Conservation (phyloP, 2,888 invertebrate species). For the Homarus gammarus region DNA sequence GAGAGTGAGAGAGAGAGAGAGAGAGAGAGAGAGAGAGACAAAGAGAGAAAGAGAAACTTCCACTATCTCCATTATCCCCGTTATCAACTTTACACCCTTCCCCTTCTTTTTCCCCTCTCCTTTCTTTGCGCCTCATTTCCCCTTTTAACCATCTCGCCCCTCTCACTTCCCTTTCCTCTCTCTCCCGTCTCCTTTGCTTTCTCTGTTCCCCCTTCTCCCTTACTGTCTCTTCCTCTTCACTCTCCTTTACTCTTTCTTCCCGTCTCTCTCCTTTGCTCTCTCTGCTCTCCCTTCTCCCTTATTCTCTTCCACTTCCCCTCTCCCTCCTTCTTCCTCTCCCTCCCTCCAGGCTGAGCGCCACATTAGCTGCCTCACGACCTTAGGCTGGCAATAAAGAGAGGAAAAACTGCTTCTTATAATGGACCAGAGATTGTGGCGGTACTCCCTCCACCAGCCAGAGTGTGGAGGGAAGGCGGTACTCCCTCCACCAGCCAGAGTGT, state of each 20-base stretch:
- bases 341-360: neutral
- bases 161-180: neutral
- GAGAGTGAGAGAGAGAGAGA: neutral
- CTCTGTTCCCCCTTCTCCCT: neutral
- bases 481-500: neutral
- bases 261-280: neutral
- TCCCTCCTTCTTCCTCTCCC: constrained; percentile 7
- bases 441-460: neutral
- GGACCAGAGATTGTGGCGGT: constrained; percentile 4
- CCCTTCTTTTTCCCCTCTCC: neutral
- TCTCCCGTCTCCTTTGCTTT: neutral
- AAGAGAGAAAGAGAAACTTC: constrained; percentile 14
- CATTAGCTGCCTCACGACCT: neutral
- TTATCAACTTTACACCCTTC: neutral
- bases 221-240: neutral
- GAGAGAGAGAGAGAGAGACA: constrained; percentile 4
- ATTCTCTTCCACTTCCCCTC: neutral
- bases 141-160: neutral
- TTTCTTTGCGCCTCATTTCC: neutral
- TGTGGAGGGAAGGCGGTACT: neutral
- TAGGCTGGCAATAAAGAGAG: neutral
- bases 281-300: constrained; percentile 9
- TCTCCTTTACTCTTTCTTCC: constrained; percentile 3
- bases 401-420: constrained; percentile 1
- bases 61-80: neutral